Base-by-base conservation (phyloP, 1,140 invertebrate species). In the Euwallacea fornicatus region DNA sequence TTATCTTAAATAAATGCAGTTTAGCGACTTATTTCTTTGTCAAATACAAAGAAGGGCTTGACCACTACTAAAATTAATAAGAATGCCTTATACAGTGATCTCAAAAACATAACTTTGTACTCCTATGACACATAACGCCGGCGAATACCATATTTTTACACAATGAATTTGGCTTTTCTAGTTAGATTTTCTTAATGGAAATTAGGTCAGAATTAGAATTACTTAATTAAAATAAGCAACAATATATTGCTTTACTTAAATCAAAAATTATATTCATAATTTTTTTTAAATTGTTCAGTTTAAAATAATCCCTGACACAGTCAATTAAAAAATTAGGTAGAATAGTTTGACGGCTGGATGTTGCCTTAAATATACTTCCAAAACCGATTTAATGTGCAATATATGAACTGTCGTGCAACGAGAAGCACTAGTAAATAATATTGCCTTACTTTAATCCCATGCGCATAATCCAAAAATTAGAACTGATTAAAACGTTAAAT, bases 271-370 rank as follows among this genome's bases (percentile, higher is more conserved):
- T 33, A 33, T 33, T 33, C 1, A 33, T 33, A 1, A 33, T 2
- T 33, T 33, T n/a, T 33, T 33, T 33, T 2, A 33, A 33, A 33
- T 33, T 33, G 21, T 33, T 33, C 21, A 33, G 21, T 33, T 33
- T 33, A 33, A 33, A 33, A 33, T 33, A 33, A 33, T 65, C 70
- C 70, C 70, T 66, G 70, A 72, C 70, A 61, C 63, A 72, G 70
- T 72, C 70, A 72, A 72, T 72, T 72, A 72, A 44, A 72, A 66
- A 9, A 64, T 71, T 67, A 58, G 41, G 16, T 43, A 61, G 21
- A 33, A 33, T 33, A 33, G 21, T 33, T 33, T 33, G 21, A 33
- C 1, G 21, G 21, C 21, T 33, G 21, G 21, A 33, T 33, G 21
- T 33, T 33, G 21, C 11, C 8, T 61, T 61, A 43, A 11, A 61